Percentiles rank a stretch among this genome's conserved stretches.
These are phyloP conservation scores for Meiosimyza decipiens DNA, from an alignment of 2,888 invertebrate species.

Conservation along the genomic window DNA sequence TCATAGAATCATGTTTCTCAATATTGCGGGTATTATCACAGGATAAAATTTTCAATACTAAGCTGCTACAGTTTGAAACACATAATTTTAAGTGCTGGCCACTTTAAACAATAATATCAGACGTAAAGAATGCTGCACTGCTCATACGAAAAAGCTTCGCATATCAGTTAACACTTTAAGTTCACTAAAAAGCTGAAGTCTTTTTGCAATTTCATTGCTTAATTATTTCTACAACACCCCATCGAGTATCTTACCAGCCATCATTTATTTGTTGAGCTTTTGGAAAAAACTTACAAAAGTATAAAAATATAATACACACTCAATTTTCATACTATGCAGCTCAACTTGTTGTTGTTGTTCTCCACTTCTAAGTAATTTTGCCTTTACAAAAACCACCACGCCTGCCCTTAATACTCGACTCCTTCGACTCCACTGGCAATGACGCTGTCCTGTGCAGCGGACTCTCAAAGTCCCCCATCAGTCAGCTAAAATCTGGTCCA, in stretches of 20 bases:
- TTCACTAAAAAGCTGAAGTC: no score
- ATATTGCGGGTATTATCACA: no score
- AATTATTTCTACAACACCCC: neutral
- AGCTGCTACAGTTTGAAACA: no score
- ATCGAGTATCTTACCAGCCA: neutral
- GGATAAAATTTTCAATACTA: no score
- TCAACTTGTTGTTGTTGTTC: neutral
- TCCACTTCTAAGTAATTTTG: conserved; percentile 44
- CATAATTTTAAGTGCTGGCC: no score
- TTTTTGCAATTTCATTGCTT: neutral
- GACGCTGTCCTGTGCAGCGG: conserved; percentile 56
- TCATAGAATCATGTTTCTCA: no score
- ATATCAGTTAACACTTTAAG: no score
- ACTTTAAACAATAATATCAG: no score
- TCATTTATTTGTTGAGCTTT: neutral
- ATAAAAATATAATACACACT: conserved; percentile 10
- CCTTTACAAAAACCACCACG: conserved; percentile 61
- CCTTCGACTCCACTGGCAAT: conserved; percentile 49
- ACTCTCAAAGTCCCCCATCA: conserved; percentile 54
- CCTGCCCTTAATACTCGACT: conserved; percentile 46
- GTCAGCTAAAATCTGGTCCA: conserved; percentile 61
- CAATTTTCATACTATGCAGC: neutral
- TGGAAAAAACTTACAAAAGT: conserved; percentile 17
- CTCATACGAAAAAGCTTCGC: no score
- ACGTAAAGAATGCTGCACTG: no score